Conservation (phyloP, 2,888 invertebrate genomes). For the Drosophila paranaensis region DNA sequence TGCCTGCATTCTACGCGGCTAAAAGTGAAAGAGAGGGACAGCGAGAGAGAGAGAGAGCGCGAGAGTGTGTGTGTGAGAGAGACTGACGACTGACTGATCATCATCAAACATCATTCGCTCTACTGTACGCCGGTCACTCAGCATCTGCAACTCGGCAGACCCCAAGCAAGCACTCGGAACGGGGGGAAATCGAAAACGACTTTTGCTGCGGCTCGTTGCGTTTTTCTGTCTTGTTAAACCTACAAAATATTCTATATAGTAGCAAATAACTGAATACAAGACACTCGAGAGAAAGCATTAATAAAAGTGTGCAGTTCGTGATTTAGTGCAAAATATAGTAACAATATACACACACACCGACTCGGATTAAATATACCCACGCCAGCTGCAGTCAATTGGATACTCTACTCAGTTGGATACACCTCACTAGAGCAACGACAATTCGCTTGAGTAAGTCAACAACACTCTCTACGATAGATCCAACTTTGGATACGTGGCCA, state of each 20-base stretch:
- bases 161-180: constrained; percentile 56
- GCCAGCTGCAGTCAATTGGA: constrained; percentile 69
- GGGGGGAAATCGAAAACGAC: constrained; percentile 51
- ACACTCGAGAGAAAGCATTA: constrained; percentile 28
- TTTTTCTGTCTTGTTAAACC: constrained; percentile 19
- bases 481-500: constrained; percentile 28
- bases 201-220: constrained; percentile 41
- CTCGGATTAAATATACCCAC: constrained; percentile 69
- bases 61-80: constrained; percentile 11
- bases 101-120: constrained; percentile 47
- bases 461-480: constrained; percentile 15
- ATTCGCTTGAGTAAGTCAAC: constrained; percentile 77
- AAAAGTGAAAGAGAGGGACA: constrained; percentile 57
- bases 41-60: constrained; percentile 4
- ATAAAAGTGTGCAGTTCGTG: constrained; percentile 58
- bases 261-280: constrained; percentile 33
- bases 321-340: constrained; percentile 46
- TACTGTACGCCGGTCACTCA: constrained; percentile 59
- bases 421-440: constrained; percentile 44
- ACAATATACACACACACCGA: constrained; percentile 6
- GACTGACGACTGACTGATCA: constrained; percentile 35
- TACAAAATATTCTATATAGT: constrained; percentile 39
- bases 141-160: constrained; percentile 35
- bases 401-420: constrained; percentile 65
- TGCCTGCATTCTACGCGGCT: constrained; percentile 65